Evolutionary conservation across 2,797 vertebrate species (phyloP), one percentile per base, ranked within the genome.

Genomic region (Cossypha dichroa): DNA sequence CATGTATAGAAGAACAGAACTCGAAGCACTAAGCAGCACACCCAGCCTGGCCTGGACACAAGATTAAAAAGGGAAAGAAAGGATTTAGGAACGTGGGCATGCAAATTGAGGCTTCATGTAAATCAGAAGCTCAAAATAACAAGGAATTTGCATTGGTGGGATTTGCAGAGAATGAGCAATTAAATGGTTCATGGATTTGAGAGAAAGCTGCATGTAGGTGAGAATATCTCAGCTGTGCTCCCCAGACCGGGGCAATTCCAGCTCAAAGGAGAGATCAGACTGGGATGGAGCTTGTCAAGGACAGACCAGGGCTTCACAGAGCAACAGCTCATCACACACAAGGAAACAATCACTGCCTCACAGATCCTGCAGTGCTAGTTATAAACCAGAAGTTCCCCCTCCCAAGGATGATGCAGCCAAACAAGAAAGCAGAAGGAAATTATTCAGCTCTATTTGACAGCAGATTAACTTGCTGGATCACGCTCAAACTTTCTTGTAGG

Each of bases 61-160:
- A 66, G 55, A 94, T 80, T 89, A 81, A 95, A 91, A 95, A 60
- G 29, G 40, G 34, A 95, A 93, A 84, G 63, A 74, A 80, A 92
- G 28, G 38, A 94, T 52, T 73, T 68, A 82, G 48, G 68, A 85
- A 85, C 1, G 0, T 22, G 20, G 63, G 62, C 87, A 88, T 3
- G 26, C 29, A 72, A 92, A 76, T 67, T 34, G 43, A 90, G 26
- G 45, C 18, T 81, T 84, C 80, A 49, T 60, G 72, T 76, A 88
- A 94, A 87, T 76, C 84, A 70, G 15, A 79, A 82, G 33, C 49
- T 70, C 76, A 63, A 94, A 92, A 85, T 60, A 85, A 90, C 49
- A 58, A 22, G 31, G 23, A 84, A 85, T 89, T 76, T 58, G 41
- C 55, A 43, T 29, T 54, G 49, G 66, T 55, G 66, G 52, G 52